Percentiles rank a stretch among this genome's conserved stretches.
Conservation (phyloP, 2,113 vertebrate genomes). For the Mesitornis unicolor region DNA sequence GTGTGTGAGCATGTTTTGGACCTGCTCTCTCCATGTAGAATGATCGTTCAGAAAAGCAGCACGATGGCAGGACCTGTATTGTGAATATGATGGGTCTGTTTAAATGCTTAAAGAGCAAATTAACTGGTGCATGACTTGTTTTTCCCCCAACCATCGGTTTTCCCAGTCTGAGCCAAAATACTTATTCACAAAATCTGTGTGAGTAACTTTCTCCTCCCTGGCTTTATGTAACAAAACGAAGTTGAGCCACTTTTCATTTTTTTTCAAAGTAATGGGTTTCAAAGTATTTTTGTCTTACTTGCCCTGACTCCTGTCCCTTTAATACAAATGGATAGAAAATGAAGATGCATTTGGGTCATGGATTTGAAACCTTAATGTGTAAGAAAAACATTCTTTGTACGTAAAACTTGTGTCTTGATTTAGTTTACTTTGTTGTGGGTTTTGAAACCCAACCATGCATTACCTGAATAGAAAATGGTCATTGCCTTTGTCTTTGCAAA, state of each 20-base stretch:
- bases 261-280: not conserved
- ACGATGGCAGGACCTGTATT: not conserved
- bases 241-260: not conserved
- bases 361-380: not conserved
- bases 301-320: not conserved
- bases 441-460: not conserved
- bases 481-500: not conserved
- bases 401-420: no score
- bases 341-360: not conserved
- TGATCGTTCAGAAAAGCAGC: not conserved
- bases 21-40: not conserved
- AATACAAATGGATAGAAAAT: not conserved
- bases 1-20: rapidly evolving
- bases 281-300: not conserved
- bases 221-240: not conserved
- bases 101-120: not conserved
- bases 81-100: not conserved
- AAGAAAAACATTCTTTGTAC: not conserved
- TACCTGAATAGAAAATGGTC: rapidly evolving
- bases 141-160: not conserved
- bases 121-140: not conserved
- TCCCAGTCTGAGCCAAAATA: not conserved
- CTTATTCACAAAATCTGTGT: not conserved
- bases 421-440: not conserved
- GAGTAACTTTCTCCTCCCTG: not conserved